Conservation (phyloP, 2,797 vertebrate genomes). For the Hemibagrus guttatus region DNA sequence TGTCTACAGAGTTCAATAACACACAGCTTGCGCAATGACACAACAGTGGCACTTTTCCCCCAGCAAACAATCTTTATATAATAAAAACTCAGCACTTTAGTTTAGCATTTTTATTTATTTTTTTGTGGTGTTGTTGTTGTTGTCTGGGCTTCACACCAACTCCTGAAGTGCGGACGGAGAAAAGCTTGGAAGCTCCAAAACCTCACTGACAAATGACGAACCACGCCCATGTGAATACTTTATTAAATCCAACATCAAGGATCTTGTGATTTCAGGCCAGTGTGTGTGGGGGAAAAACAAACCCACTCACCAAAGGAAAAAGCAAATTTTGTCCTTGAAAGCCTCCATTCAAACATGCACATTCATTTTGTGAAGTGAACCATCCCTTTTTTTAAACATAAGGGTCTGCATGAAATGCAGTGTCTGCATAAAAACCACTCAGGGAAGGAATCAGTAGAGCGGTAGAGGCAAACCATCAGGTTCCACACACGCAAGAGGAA, state of each 20-base stretch:
- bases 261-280: slow-evolving; percentile 35
- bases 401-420: background rate
- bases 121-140: background rate
- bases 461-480: background rate
- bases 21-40: background rate
- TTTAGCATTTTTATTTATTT: background rate
- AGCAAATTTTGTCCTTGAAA: slow-evolving; percentile 13
- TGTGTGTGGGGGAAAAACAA: background rate
- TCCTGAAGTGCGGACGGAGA: background rate
- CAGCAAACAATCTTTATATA: background rate
- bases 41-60: background rate
- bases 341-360: background rate
- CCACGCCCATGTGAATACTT: slow-evolving; percentile 19
- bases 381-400: background rate
- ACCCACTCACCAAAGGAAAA: background rate
- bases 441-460: background rate
- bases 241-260: slow-evolving; percentile 36
- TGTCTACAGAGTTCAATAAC: background rate
- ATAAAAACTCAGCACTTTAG: background rate
- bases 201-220: background rate
- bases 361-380: background rate
- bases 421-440: background rate
- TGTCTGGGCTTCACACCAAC: background rate
- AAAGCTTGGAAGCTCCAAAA: background rate
- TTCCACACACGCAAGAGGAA: background rate